A percentile compares a stretch with the other conserved stretches of the same genome.
phyloP scores from a whole-genome alignment of 2,113 vertebrate species.

The Cyprinodon variegatus region DNA sequence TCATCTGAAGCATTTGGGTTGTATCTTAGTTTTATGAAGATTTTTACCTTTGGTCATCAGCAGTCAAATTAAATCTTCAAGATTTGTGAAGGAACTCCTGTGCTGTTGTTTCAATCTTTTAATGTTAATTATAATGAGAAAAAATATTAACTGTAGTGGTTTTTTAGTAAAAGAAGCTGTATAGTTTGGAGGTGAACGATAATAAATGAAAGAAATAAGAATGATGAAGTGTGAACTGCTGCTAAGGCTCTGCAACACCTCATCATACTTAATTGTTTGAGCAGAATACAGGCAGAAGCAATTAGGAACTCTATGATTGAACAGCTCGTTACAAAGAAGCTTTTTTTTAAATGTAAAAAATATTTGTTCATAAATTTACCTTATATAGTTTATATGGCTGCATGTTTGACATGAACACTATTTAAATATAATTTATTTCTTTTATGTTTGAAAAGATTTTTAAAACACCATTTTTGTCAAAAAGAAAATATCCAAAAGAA shows the following conservation, averaged over 20 bases:
- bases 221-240: constrained; percentile 39
- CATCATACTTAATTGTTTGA: constrained; percentile 62
- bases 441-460: constrained; percentile 26
- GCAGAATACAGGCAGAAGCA: constrained; percentile 65
- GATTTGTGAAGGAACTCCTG: not conserved
- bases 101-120: not conserved
- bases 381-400: constrained; percentile 13
- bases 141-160: not conserved
- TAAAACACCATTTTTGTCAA: too few relatives aligned
- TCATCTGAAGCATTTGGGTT: too few relatives aligned
- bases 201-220: constrained; percentile 28
- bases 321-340: constrained; percentile 42
- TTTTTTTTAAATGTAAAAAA: constrained; percentile 28
- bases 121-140: not conserved
- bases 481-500: too few relatives aligned
- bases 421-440: not conserved
- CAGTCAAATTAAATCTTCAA: too few relatives aligned
- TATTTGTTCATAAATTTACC: constrained; percentile 32
- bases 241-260: constrained; percentile 62
- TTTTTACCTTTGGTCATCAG: too few relatives aligned
- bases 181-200: constrained; percentile 64
- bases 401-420: constrained; percentile 15
- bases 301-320: constrained; percentile 61
- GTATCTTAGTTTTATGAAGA: too few relatives aligned
- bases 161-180: constrained; percentile 57